phyloP scores from a whole-genome alignment of 2,113 vertebrate species.

The Entelurus aequoreus region DNA sequence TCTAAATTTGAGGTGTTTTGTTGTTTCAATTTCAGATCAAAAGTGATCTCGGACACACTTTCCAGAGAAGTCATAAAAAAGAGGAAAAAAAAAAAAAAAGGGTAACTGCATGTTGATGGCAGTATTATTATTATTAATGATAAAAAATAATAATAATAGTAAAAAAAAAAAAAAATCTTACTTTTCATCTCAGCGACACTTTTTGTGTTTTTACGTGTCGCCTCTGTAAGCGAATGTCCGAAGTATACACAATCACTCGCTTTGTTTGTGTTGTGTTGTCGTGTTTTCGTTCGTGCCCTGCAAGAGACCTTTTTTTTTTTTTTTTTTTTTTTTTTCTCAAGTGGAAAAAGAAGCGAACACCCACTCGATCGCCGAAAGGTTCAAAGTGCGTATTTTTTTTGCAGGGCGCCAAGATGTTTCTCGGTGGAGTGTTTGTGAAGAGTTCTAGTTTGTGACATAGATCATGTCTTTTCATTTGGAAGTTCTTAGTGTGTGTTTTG shows the following conservation, averaged over 20 bases:
- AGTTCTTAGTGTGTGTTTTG: conserved; percentile 37
- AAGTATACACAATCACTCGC: background rate
- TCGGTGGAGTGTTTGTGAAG: conserved; percentile 84
- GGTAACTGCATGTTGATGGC: conserved; percentile 56
- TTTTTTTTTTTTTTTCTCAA: background rate
- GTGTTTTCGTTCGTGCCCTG: conserved; percentile 32
- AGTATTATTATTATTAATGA: conserved; percentile 6
- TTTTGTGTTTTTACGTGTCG: background rate
- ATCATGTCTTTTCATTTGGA: conserved; percentile 53
- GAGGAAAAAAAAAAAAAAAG: conserved; percentile 36
- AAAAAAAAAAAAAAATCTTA: conserved; percentile 22
- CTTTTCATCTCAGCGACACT: conserved; percentile 28
- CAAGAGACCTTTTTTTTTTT: conserved; percentile 35
- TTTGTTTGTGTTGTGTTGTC: conserved; percentile 46
- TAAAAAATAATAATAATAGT: conserved; percentile 3
- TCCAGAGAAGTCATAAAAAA: conserved; percentile 47
- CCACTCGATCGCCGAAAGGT: conserved; percentile 51
- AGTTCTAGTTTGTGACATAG: conserved; percentile 79
- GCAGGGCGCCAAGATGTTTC: conserved; percentile 63
- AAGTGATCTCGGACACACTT: conserved; percentile 24
- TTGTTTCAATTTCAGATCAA: conserved; percentile 28
- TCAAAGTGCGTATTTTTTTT: conserved; percentile 24
- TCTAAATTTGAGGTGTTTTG: conserved; percentile 38
- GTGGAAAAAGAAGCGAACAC: background rate
- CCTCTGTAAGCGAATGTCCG: background rate